These are phyloP conservation scores for Cephus runcator DNA, from an alignment of 2,888 invertebrate genomes.

Conservation along the genomic window DNA sequence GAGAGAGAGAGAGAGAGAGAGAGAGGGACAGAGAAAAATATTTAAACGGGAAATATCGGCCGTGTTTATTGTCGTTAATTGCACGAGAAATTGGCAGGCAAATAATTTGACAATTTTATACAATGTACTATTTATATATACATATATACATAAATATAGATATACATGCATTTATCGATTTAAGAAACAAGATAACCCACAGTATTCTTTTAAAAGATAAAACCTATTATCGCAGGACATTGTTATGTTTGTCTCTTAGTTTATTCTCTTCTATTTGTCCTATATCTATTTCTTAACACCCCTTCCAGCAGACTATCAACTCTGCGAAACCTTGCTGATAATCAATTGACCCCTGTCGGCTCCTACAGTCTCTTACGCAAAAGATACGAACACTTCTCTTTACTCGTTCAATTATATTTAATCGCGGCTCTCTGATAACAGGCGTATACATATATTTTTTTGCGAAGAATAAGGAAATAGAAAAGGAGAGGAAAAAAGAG, in stretches of 20 bases:
- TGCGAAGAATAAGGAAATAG: background rate
- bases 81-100: background rate
- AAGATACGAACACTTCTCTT: background rate
- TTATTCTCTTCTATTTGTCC: background rate
- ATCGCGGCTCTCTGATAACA: background rate
- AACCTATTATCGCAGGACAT: background rate
- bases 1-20: background rate
- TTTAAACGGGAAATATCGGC: background rate
- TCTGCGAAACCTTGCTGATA: background rate
- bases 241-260: background rate
- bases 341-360: constrained; percentile 1
- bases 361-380: background rate
- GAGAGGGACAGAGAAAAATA: background rate
- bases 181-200: background rate
- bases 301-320: background rate
- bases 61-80: background rate
- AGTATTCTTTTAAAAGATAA: background rate
- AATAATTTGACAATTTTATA: background rate
- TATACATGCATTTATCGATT: background rate
- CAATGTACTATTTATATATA: background rate
- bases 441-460: too few species aligned
- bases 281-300: background rate
- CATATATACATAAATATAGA: background rate
- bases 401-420: background rate
- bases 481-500: constrained; percentile 10